phyloP scores from a whole-genome alignment of 1,140 invertebrate species.

The Tetragonula clypearis region DNA sequence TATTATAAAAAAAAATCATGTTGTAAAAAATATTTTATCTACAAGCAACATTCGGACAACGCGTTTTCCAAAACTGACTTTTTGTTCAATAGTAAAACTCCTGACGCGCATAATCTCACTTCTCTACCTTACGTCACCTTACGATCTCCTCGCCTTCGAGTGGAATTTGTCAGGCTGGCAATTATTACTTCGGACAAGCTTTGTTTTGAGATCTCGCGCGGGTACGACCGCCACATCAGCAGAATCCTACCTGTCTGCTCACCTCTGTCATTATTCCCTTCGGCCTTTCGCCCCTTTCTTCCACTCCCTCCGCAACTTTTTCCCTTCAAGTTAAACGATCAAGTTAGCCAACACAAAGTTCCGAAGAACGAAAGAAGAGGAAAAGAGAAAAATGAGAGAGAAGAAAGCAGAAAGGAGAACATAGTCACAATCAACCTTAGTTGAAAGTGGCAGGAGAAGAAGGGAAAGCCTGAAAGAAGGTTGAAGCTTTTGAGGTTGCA shows the following conservation, averaged over 20 bases:
- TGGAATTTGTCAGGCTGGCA: constrained; percentile 35
- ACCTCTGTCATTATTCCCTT: no score
- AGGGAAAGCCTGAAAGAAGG: constrained; percentile 9
- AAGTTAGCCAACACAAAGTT: constrained; percentile 55
- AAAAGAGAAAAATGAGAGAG: constrained; percentile 30
- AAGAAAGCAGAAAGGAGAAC: no score
- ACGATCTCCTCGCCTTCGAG: neutral
- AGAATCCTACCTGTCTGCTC: neutral
- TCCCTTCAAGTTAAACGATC: constrained; percentile 60
- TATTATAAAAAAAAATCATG: no score
- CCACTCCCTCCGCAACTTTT: neutral
- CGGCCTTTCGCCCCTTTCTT: no score
- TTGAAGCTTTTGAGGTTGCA: constrained; percentile 13
- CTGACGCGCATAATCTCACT: neutral
- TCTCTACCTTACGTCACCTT: neutral
- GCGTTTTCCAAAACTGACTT: no score
- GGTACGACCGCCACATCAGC: neutral
- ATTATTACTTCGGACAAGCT: constrained; percentile 43
- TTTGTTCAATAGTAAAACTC: no score
- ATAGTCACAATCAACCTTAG: constrained; percentile 67
- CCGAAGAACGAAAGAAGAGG: neutral
- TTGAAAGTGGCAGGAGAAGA: neutral
- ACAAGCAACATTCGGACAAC: no score
- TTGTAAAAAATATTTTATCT: no score
- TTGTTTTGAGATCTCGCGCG: constrained; percentile 27